These are phyloP conservation scores for Sycophila sp. DNA, from an alignment of 1,140 invertebrate genomes.

Conservation along the genomic window DNA sequence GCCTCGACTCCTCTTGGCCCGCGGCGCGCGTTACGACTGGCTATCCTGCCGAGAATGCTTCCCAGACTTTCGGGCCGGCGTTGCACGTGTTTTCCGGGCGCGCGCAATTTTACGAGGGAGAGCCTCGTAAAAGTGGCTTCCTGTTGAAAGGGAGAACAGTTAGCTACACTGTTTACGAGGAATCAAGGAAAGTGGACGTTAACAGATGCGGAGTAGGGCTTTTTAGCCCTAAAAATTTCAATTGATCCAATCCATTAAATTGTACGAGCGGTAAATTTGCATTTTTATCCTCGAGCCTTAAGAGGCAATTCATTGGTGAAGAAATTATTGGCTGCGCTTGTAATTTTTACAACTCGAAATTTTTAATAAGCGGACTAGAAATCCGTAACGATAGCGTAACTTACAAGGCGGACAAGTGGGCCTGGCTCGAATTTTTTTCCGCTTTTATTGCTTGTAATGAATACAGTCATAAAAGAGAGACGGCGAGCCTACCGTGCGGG, in stretches of 20 bases:
- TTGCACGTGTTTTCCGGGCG: not conserved
- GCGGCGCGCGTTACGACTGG: not conserved
- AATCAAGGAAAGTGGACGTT: not conserved
- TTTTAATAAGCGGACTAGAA: not conserved
- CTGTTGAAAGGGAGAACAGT: constrained; percentile 22
- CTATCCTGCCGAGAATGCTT: not conserved
- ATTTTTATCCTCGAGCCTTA: no score
- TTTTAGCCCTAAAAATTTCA: not conserved
- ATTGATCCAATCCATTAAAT: not conserved
- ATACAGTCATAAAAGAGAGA: constrained; percentile 13
- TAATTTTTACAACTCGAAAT: constrained; percentile 9
- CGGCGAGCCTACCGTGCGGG: not conserved
- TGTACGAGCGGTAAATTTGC: no score
- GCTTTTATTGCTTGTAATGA: constrained; percentile 27
- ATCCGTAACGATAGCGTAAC: constrained; percentile 15
- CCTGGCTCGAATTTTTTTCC: not conserved
- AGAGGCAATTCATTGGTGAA: not conserved
- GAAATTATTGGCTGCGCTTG: constrained; percentile 1
- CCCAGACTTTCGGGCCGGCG: no score
- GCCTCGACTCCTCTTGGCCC: no score
- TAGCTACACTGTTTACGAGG: not conserved
- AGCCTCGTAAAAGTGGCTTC: constrained; percentile 29
- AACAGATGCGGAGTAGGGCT: no score
- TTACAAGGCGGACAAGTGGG: constrained; percentile 25
- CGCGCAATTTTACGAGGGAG: constrained; percentile 21